Conservation (phyloP, 1,140 invertebrate species). For the Chrysomallon squamiferum region DNA sequence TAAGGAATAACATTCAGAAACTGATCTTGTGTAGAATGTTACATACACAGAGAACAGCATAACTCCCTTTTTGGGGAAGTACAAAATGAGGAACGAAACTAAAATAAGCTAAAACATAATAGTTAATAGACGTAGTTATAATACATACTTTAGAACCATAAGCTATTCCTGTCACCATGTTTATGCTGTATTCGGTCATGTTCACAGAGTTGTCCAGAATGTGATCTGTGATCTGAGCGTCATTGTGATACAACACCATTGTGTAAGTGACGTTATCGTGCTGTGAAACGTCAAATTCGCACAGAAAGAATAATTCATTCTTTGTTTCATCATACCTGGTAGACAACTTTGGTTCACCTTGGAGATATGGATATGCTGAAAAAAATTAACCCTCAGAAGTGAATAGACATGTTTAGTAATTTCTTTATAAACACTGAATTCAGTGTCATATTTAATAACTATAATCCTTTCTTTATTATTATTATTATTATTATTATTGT, state of each 20-base stretch:
- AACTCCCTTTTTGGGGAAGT: too few species aligned
- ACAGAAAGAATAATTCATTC: slow-evolving; percentile 23
- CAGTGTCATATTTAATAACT: too few species aligned
- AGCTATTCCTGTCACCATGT: slow-evolving; percentile 14
- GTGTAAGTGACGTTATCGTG: slow-evolving; percentile 20
- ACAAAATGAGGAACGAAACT: too few species aligned
- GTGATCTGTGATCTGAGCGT: background rate
- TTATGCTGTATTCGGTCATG: slow-evolving; percentile 8
- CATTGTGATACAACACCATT: slow-evolving; percentile 27
- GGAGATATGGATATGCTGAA: slow-evolving; percentile 30
- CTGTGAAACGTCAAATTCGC: slow-evolving; percentile 17
- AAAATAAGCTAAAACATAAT: too few species aligned
- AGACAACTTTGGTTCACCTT: slow-evolving; percentile 23
- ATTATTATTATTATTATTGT: too few species aligned
- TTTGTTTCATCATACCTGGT: slow-evolving; percentile 25
- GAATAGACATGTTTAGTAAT: too few species aligned
- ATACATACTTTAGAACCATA: slow-evolving; percentile 29
- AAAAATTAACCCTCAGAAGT: background rate
- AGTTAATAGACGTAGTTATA: too few species aligned
- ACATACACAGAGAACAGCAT: too few species aligned
- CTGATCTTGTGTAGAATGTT: too few species aligned
- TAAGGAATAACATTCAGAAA: too few species aligned
- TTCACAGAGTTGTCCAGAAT: slow-evolving; percentile 7
- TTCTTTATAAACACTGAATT: too few species aligned
- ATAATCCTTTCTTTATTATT: too few species aligned